Base-by-base conservation (phyloP, 2,113 vertebrate species). In the Pteronura brasiliensis region DNA sequence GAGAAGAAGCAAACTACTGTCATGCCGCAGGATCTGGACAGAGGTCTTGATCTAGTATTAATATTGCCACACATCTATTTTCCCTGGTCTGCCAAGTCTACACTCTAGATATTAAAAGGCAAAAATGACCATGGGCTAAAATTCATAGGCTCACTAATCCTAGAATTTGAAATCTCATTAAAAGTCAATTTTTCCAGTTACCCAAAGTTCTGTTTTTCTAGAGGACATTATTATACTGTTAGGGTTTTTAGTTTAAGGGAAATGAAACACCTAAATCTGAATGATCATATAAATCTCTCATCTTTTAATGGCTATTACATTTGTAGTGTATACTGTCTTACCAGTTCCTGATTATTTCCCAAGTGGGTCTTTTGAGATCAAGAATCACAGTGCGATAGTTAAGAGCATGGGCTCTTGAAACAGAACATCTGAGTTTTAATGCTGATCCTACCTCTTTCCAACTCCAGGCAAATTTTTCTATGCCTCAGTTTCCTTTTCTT, bases 121-220 rank as follows among this genome's bases (percentile, higher is more conserved):
- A 94, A 92, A 95, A 57, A 47, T 80, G 59, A 65, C 52, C 11
- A 59, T 25, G 4, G 23, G 6, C 79, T 91, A 94, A 88, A 85
- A 93, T 67, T 72, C 39, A 57, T 42, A 21, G 31, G 23, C 23
- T 91, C 52, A 84, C 21, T 59, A 95, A 91, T 71, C n/a, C 65
- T n/a, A 88, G 44, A 90, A 65, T 83, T 93, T 72, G 55, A 92
- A 93, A 89, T 79, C 61, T 79, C 65, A 91, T 29, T 88, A 86
- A 97, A 93, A 34, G 31, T 85, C 52, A 90, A 67, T 21, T 49
- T 97, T 84, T 57, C 69, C 55, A 93, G 39, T 89, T 93, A 69
- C 27, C 47, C 15, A 29, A 96, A 89, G 55, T 93, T 96, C 49
- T 69, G 3, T 82, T 93, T 96, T 91, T 77, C 57, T 72, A 67